Evolutionary conservation across 1,140 invertebrate genomes (phyloP), one percentile per base, ranked within the genome.

Genomic region (Mercenaria mercenaria): DNA sequence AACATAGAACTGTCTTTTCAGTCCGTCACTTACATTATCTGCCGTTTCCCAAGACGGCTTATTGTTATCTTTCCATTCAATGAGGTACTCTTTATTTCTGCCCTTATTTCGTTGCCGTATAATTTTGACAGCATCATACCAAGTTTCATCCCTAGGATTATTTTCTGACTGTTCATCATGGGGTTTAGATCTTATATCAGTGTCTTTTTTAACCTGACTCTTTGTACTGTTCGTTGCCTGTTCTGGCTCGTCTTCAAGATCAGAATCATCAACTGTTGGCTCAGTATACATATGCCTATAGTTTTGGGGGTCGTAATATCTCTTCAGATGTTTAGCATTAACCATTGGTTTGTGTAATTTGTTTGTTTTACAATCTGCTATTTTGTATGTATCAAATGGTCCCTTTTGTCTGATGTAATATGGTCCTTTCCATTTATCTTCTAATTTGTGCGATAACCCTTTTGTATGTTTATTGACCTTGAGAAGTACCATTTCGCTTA

Each of bases 291-390:
- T 80, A 11, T 32, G 6, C 43, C 80, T 82, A 67, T 82, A 67
- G 34, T 64, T 43, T 43, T 20, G 1, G 29, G 79, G 80, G 15
- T 82, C 80, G 18, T 41, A 1, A 32, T 82, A 82, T 43, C 10
- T 61, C 37, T 82, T 82, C 2, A 82, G n/a, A 64, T 64, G 10
- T 43, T 82, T 82, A 1, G 80, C 80, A 82, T 82, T 82, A 6
- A 39, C 80, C 2, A 81, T 3, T 13, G 52, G n/a, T 67, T 11
- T 59, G 6, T 64, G 52, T 3, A 4, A 26, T 32, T 64, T 82
- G 32, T 82, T 8, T 2, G 52, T 61, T 47, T 32, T 26, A 37
- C 52, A 64, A 29, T 82, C 59, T 39, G 56, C 59, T 26, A 82
- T 15, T 43, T 64, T 61, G n/a, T 82, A 82, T 8, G 32, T 39